These are phyloP conservation scores for Apamea crenata DNA, from an alignment of 2,888 invertebrate species.

Conservation along the genomic window DNA sequence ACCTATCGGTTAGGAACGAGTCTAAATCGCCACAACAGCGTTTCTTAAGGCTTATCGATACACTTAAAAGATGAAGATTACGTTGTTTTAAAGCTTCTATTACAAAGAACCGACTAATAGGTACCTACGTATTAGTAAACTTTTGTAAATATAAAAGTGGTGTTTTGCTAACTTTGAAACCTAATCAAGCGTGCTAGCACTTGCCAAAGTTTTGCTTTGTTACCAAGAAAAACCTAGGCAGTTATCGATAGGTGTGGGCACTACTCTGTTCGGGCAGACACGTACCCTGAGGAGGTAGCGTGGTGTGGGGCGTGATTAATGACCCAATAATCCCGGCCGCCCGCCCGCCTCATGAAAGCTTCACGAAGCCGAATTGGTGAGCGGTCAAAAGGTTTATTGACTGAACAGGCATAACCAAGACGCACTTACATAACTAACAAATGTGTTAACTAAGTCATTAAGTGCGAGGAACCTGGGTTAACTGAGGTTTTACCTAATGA, in stretches of 20 bases:
- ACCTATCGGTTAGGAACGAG: background rate
- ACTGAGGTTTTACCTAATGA: conserved; percentile 16
- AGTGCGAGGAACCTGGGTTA: conserved; percentile 24
- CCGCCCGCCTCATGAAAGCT: conserved; percentile 85
- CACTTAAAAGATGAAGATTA: background rate
- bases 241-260: conserved; percentile 70
- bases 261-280: conserved; percentile 61
- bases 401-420: conserved; percentile 81
- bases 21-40: background rate
- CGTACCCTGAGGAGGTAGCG: conserved; percentile 65
- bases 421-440: conserved; percentile 70
- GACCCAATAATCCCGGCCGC: conserved; percentile 88
- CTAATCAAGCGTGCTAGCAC: conserved; percentile 9
- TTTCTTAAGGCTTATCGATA: background rate
- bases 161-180: conserved; percentile 14
- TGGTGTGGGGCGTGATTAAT: conserved; percentile 87
- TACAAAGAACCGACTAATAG: background rate
- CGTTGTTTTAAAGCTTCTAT: background rate
- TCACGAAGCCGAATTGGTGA: conserved; percentile 90
- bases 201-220: conserved; percentile 16
- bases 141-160: background rate
- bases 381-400: conserved; percentile 90
- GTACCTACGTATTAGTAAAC: background rate
- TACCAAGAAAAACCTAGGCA: conserved; percentile 41
- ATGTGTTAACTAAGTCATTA: conserved; percentile 62